Conservation (phyloP, 2,797 vertebrate genomes). For the Sternarchorhynchus goeldii region DNA sequence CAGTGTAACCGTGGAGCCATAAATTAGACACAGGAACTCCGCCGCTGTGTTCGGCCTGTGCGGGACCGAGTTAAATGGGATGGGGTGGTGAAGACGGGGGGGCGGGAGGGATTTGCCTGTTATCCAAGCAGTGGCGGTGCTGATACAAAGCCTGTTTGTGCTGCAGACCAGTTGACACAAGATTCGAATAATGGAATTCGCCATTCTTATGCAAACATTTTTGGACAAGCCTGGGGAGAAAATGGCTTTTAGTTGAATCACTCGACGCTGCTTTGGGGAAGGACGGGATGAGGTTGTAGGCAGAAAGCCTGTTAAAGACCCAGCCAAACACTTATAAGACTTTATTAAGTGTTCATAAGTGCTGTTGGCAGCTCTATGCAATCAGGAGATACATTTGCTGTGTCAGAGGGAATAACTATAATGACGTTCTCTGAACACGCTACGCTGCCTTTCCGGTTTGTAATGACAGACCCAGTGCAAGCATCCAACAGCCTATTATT, state of each 20-base stretch:
- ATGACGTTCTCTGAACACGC: neutral
- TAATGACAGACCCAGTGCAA: constrained; percentile 7
- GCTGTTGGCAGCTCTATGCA: neutral
- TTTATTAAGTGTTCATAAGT: constrained; percentile 12
- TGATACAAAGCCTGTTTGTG: constrained; percentile 52
- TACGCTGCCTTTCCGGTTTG: neutral
- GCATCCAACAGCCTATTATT: neutral
- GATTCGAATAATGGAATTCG: constrained; percentile 48
- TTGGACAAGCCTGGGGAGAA: neutral
- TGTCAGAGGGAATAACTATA: neutral
- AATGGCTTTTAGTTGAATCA: constrained; percentile 16
- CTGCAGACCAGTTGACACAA: constrained; percentile 34
- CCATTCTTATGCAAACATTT: constrained; percentile 41
- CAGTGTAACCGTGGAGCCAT: constrained; percentile 5
- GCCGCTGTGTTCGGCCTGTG: constrained; percentile 14
- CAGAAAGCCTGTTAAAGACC: neutral
- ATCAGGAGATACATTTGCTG: neutral
- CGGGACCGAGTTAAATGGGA: constrained; percentile 32
- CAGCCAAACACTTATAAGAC: neutral
- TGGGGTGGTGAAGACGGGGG: neutral
- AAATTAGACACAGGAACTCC: constrained; percentile 29
- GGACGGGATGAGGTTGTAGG: neutral
- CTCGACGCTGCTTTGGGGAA: neutral
- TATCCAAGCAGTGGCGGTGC: constrained; percentile 43
- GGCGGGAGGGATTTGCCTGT: constrained; percentile 14